These are phyloP conservation scores for Aythya baeri DNA, from an alignment of 2,113 vertebrate genomes.

Conservation along the genomic window DNA sequence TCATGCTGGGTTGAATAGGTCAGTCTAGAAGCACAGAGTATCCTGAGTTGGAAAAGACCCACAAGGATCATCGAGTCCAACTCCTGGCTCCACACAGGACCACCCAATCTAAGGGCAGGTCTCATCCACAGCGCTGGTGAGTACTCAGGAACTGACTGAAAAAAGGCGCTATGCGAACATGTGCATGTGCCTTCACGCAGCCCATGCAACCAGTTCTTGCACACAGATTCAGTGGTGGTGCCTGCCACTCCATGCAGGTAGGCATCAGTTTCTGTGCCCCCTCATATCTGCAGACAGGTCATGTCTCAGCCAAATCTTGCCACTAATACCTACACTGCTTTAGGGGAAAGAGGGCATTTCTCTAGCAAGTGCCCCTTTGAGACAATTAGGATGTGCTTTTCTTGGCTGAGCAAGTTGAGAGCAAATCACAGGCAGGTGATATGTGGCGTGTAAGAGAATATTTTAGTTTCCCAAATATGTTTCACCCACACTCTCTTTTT, in stretches of 20 bases:
- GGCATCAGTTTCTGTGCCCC: neutral
- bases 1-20: neutral
- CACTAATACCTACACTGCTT: neutral
- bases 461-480: neutral
- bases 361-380: slow-evolving; percentile 23
- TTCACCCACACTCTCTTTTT: neutral
- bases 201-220: neutral
- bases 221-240: neutral
- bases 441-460: neutral
- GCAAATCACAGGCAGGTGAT: slow-evolving; percentile 23
- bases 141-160: neutral
- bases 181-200: rapidly evolving
- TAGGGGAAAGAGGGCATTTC: neutral
- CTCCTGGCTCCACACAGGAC: too few species aligned
- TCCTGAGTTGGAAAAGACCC: too few species aligned
- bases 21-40: neutral
- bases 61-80: too few species aligned
- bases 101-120: neutral
- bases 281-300: neutral
- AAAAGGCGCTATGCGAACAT: rapidly evolving
- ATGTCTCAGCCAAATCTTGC: neutral
- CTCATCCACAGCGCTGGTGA: neutral
- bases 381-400: neutral
- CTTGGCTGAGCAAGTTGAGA: neutral
- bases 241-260: rapidly evolving